Evolutionary conservation across 2,888 invertebrate species (phyloP), one percentile per base, ranked within the genome.

Genomic region (Mellilla xanthometata): DNA sequence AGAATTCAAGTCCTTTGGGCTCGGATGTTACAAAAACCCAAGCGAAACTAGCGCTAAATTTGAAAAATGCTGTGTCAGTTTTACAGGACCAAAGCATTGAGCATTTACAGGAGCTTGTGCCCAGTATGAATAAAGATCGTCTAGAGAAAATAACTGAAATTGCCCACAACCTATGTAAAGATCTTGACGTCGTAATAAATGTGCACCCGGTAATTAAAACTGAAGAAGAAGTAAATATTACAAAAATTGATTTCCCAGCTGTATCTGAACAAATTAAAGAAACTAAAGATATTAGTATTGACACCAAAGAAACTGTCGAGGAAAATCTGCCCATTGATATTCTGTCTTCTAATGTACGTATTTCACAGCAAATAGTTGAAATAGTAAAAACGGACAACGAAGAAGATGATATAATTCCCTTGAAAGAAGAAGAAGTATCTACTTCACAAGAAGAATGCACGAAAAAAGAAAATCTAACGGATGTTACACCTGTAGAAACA

Each of bases 41-140:
- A 41, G 56, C 41, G 22, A 48, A 58, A 28, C 28, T 72, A 26
- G 54, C 54, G 6, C 56, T 62, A 29, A 39, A 66, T 22, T 39
- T 77, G 2, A 47, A 64, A 33, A 57, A 52, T 35, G 54, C 66
- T 36, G 40, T 75, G 22, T 42, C 53, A 2, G 43, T 51, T 12
- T 12, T 72, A 2, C 51, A 60, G 39, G 55, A 58, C 48, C 15
- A 59, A 8, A 35, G 58, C 10, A 19, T 62, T 12, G 60, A 68
- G 2, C 52, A 54, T 29, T 39, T 64, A 24, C 31, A 47, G 41
- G 54, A 62, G 12, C 23, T 58, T 7, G 24, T n/a, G 0, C 54
- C 55, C 9, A 30, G 19, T n/a, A 15, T 49, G 2, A 44, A 50
- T 8, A 58, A 49, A 44, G 36, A 50, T 12, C 39, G n/a, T 0